These are phyloP conservation scores for Podarcis muralis DNA, from an alignment of 2,113 vertebrate genomes.

Conservation along the genomic window DNA sequence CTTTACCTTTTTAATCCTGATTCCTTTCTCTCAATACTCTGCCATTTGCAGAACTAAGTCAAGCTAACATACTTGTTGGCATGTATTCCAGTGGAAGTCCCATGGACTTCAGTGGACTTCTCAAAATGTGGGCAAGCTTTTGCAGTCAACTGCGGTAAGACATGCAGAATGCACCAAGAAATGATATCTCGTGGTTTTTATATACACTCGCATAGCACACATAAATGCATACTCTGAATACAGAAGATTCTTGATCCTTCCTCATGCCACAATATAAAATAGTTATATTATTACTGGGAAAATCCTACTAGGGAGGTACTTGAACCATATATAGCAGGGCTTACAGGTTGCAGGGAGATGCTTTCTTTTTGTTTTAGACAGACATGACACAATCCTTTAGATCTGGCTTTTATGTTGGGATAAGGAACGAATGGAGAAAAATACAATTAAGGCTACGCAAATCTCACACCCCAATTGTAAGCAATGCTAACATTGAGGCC, in stretches of 20 bases:
- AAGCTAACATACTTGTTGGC: constrained; percentile 46
- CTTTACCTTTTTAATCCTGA: constrained; percentile 24
- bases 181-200: constrained; percentile 54
- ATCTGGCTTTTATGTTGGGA: constrained; percentile 32
- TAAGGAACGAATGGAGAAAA: background rate
- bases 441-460: background rate
- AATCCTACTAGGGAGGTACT: constrained; percentile 25
- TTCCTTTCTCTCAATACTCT: constrained; percentile 22
- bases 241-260: constrained; percentile 29
- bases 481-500: constrained; percentile 31
- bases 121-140: constrained; percentile 62
- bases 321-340: constrained; percentile 15
- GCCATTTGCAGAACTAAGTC: constrained; percentile 48
- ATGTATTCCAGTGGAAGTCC: constrained; percentile 15
- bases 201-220: constrained; percentile 57
- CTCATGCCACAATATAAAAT: constrained; percentile 40
- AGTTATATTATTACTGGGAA: constrained; percentile 2
- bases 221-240: constrained; percentile 50
- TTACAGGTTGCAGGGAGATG: background rate
- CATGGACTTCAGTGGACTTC: constrained; percentile 58
- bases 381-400: constrained; percentile 25
- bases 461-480: constrained; percentile 39
- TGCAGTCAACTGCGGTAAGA: constrained; percentile 50
- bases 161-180: constrained; percentile 56
- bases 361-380: background rate